Base-by-base conservation (phyloP, 2,113 vertebrate species). In the Chinchilla lanigera region DNA sequence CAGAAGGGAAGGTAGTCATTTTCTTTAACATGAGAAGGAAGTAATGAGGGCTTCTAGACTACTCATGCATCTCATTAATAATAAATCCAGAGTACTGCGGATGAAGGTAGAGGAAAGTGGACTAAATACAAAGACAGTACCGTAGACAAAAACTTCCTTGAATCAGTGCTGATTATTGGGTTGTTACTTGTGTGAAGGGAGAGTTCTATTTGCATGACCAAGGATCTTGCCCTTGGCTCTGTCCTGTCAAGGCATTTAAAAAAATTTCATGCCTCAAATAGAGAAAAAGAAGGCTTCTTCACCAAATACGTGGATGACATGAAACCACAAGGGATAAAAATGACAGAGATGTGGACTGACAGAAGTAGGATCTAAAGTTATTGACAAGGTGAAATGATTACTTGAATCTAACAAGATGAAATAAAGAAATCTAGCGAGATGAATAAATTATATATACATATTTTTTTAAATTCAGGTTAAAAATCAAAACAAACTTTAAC, bases 321-420 rank as follows among this genome's bases (percentile, higher is more conserved):
- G n/a, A 87, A 96, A 67, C 80, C 78, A 93, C 86, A 95, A 95
- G 56, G 54, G 50, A 87, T 38, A 93, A 89, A 97, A 44, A 93
- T 97, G 73, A 94, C 61, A 95, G 86, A 96, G 69, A 97, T 92
- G 58, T 44, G 30, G 22, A 35, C 47, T 93, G 93, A 87, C 83
- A 92, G 71, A 95, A 93, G 78, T 97, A 86, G 69, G 41, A 86
- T 89, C 65, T 93, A 86, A 95, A 96, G 60, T 94, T 95, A 95
- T 94, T 94, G 93, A 95, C 73, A 96, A 88, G n/a, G 41, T 91
- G 38, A 94, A 95, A 61, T 80, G 61, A 82, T 73, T 88, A 78
- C 38, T 87, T 97, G n/a, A 75, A 54, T 96, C 19, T 89, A 88
- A 90, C 9, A 96, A 90, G 50, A 75, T 13, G 5, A 71, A 88